These are phyloP conservation scores for Lutjanus erythropterus DNA, from an alignment of 2,113 vertebrate genomes.

Conservation along the genomic window DNA sequence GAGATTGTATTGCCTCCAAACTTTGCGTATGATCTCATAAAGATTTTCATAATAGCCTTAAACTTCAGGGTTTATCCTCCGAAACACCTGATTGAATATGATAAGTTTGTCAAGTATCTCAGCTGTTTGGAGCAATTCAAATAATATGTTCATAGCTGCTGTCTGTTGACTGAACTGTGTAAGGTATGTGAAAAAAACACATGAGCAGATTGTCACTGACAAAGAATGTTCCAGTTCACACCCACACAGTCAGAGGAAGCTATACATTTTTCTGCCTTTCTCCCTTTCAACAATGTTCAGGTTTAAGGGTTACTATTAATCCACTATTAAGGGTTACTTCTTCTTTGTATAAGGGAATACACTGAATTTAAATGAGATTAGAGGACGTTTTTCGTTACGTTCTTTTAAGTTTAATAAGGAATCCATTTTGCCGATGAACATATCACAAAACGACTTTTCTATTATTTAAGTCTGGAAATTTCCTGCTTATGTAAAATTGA, in stretches of 20 bases:
- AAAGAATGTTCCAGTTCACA: slow-evolving; percentile 62
- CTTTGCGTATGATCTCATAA: background rate
- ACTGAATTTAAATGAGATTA: background rate
- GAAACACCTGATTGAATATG: background rate
- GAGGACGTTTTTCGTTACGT: background rate
- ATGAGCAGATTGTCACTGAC: slow-evolving; percentile 29
- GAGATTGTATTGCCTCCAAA: background rate
- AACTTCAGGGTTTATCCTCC: background rate
- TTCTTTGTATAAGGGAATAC: background rate
- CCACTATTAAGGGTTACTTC: background rate
- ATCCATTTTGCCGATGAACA: too few species aligned
- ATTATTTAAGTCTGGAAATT: too few species aligned
- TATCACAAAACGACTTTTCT: background rate
- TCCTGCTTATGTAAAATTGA: too few species aligned
- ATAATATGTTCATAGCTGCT: background rate
- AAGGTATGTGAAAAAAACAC: too few species aligned
- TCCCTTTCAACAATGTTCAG: too few species aligned
- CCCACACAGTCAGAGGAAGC: slow-evolving; percentile 23
- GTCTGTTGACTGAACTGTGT: too few species aligned
- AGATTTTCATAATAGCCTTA: background rate
- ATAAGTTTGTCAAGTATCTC: background rate
- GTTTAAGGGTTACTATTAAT: too few species aligned
- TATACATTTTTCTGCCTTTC: background rate
- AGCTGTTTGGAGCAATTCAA: background rate
- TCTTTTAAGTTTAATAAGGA: background rate